Evolutionary conservation across 2,888 invertebrate genomes (phyloP), one percentile per base, ranked within the genome.

Genomic region (Antitype chi): DNA sequence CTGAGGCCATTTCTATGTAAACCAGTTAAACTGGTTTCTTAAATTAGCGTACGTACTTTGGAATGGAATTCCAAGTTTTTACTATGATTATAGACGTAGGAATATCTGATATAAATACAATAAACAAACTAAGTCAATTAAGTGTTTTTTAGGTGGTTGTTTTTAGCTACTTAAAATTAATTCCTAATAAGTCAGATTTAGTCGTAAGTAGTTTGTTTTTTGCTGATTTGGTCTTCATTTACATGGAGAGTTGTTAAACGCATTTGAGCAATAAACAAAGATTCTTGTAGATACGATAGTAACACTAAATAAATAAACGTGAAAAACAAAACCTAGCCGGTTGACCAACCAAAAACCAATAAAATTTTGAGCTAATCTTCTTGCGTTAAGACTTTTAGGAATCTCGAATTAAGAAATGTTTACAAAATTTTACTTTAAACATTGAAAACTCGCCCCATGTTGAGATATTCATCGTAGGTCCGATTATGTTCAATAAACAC

Each of bases 21-120:
- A 71, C 76, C 13, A 59, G 82, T 63, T 2, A 2, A 67, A 76
- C 72, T 49, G 52, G 80, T 82, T 66, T 72, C 2, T 49, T 15
- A 25, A 57, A 55, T 68, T 25, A 11, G 43, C 28, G 6, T 60
- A 6, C 23, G 47, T 47, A 71, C 11, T 74, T 70, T n/a, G 20
- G 9, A 25, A 59, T 55, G 47, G 60, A 67, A 72, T 80, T 67
- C 59, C 62, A 73, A 68, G 55, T 47, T 69, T 57, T 68, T 71
- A 79, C n/a, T 53, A 66, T 13, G 6, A n/a, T 32, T 17, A 57
- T 47, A 57, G 69, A 59, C 60, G 55, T 67, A 62, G 6, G 8
- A 47, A 49, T 63, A 59, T 55, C 47, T 76, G 5, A 25, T 59
- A 28, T 57, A 28, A 2, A n/a, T 43, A 4, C 2, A 43, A 43